Conservation (phyloP, 2,888 invertebrate species). For the Oscheius sp. region DNA sequence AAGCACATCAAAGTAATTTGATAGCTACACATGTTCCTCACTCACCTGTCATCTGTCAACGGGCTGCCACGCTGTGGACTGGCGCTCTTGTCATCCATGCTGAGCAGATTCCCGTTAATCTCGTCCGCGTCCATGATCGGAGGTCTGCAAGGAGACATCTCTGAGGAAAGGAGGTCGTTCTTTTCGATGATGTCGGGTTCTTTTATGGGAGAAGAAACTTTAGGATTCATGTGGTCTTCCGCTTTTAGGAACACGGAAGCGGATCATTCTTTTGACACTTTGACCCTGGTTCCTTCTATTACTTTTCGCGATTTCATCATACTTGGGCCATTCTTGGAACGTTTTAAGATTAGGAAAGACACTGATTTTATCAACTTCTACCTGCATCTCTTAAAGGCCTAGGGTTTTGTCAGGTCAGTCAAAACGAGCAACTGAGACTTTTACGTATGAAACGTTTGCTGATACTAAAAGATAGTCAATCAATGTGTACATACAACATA, state of each 20-base stretch:
- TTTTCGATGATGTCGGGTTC: neutral
- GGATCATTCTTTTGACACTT: neutral
- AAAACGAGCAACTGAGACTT: no score
- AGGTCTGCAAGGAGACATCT: conserved; percentile 26
- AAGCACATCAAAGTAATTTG: neutral
- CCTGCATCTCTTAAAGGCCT: no score
- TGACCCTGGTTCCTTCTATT: no score
- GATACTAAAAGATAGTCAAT: no score
- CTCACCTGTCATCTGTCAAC: conserved; percentile 37
- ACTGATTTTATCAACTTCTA: no score
- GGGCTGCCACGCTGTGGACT: conserved; percentile 60
- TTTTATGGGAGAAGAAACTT: neutral
- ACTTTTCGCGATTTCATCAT: no score
- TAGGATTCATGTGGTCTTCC: neutral
- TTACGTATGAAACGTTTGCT: no score
- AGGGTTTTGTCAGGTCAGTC: no score
- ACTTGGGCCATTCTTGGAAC: no score
- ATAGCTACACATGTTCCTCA: conserved; percentile 4
- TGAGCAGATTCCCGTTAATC: conserved; percentile 45
- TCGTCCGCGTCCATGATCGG: conserved; percentile 42
- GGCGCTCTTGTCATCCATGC: conserved; percentile 40
- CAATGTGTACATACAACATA: neutral
- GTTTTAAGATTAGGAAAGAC: no score
- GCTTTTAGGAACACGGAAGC: neutral
- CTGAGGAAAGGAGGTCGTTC: neutral